Evolutionary conservation across 37 sponge, comb jelly and placozoan genomes (phyloP).

Genomic region (Hexactinellida sp.): DNA sequence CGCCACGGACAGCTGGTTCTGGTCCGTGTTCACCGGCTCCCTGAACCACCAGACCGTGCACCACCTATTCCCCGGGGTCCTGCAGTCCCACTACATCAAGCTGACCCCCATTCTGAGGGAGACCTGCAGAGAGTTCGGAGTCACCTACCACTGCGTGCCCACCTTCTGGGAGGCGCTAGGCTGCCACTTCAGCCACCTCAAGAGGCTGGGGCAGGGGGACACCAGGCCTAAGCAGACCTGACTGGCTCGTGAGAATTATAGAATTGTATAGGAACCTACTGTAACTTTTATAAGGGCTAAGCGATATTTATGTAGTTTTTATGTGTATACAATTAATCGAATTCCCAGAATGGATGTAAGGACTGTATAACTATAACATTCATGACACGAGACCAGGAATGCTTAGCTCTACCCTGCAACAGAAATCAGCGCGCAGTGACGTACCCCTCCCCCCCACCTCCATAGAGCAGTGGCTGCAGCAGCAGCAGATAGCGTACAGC

Average conservation of each 20-base stretch:
- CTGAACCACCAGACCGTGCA: constrained; percentile 55
- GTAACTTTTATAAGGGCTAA: too few species aligned
- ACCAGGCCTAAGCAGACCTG: background rate
- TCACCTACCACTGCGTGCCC: constrained; percentile 38
- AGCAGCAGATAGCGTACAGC: background rate
- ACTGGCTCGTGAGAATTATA: too few species aligned
- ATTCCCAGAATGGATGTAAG: too few species aligned
- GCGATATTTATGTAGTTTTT: too few species aligned
- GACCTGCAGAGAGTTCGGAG: constrained; percentile 43
- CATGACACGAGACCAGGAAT: background rate
- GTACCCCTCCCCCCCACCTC: background rate
- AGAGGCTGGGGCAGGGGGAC: constrained; percentile 47
- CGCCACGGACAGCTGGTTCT: constrained; percentile 48
- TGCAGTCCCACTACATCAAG: constrained; percentile 28
- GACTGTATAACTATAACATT: too few species aligned
- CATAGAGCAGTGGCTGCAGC: background rate
- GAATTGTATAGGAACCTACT: too few species aligned
- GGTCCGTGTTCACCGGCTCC: constrained; percentile 38
- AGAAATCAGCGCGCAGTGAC: background rate
- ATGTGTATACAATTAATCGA: too few species aligned
- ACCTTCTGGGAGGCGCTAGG: constrained; percentile 62
- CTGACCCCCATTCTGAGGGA: constrained; percentile 44
- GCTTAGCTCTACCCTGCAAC: background rate
- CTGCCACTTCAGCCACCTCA: constrained; percentile 71
- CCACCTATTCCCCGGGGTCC: constrained; percentile 44